Conservation (phyloP, 64 coral and sea anemone genomes). For the Actinia equina region DNA sequence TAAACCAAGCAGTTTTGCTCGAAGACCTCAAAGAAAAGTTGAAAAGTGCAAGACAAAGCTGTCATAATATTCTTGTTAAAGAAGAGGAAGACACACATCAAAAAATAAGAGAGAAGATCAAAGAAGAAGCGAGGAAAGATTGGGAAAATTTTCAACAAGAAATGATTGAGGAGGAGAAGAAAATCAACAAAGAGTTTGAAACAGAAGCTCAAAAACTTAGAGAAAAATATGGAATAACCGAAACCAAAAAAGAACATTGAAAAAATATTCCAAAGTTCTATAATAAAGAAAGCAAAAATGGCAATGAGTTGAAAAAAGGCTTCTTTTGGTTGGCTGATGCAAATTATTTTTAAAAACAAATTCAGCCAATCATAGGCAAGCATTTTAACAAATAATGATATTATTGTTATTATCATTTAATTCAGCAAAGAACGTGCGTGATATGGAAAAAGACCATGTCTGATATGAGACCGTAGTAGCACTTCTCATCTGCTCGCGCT, state of each 20-base stretch:
- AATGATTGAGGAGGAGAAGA: constrained; percentile 71
- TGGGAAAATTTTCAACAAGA: constrained; percentile 82
- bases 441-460: no score
- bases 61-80: constrained; percentile 79
- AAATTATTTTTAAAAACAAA: no score
- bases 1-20: constrained; percentile 41
- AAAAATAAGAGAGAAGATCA: constrained; percentile 49
- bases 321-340: no score
- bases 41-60: constrained; percentile 66
- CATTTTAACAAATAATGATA: no score
- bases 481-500: no score
- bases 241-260: not conserved
- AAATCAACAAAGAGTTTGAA: constrained; percentile 71
- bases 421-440: no score
- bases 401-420: no score
- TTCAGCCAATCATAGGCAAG: no score
- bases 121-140: constrained; percentile 57
- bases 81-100: constrained; percentile 61
- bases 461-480: no score
- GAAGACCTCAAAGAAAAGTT: constrained; percentile 53
- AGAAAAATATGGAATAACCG: constrained; percentile 64
- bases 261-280: not conserved
- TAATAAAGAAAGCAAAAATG: no score
- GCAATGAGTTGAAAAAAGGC: no score
- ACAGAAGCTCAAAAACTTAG: constrained; percentile 65